These are phyloP conservation scores for Megaceryle maxima DNA, from an alignment of 2,113 vertebrate genomes.

Conservation along the genomic window DNA sequence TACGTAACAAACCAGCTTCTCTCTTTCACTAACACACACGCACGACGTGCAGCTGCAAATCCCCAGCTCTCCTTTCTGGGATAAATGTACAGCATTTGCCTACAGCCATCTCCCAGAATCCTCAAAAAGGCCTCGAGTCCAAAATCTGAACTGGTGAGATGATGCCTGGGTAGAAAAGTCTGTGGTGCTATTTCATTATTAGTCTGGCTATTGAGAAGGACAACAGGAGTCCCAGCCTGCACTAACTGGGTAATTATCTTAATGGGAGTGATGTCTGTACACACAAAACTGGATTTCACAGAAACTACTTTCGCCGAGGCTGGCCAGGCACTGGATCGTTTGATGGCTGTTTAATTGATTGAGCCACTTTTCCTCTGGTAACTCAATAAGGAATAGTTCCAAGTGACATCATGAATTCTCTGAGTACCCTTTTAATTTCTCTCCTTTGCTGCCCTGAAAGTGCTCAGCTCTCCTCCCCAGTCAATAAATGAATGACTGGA, in stretches of 20 bases:
- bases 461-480: neutral
- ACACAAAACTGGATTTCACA: neutral
- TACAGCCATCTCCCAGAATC: neutral
- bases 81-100: neutral
- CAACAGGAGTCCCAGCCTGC: neutral
- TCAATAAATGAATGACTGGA: neutral
- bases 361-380: neutral
- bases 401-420: neutral
- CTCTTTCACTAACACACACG: neutral
- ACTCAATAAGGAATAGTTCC: neutral
- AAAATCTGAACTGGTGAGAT: neutral
- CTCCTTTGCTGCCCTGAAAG: neutral
- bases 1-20: fast-evolving
- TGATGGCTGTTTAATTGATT: neutral
- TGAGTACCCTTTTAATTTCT: neutral
- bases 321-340: neutral
- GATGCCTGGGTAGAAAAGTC: neutral
- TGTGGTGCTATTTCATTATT: neutral
- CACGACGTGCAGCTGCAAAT: neutral
- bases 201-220: neutral
- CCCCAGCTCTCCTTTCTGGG: neutral
- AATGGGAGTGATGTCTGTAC: neutral
- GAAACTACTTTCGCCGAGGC: neutral
- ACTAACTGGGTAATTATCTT: neutral
- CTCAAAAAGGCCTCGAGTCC: neutral